phyloP scores from a whole-genome alignment of 2,888 invertebrate genomes.

The Cotesia congregata region DNA sequence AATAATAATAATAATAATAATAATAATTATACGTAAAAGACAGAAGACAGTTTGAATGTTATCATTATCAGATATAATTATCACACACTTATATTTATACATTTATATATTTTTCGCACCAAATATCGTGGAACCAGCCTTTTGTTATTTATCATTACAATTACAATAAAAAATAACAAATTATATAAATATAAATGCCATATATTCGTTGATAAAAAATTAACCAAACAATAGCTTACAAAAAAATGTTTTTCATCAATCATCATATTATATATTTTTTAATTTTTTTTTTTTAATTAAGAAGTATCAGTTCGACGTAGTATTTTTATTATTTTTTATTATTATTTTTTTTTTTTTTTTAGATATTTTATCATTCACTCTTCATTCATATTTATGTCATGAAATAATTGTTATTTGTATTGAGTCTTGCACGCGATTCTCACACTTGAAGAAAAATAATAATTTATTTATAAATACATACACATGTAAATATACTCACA shows the following conservation, averaged over 20 bases:
- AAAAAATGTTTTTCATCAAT: too few species aligned
- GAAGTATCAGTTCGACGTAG: neutral
- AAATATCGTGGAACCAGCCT: neutral
- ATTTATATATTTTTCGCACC: neutral
- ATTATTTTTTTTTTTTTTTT: neutral
- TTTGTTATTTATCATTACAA: neutral
- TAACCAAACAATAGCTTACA: neutral
- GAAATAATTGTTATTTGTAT: neutral
- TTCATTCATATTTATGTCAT: conserved; percentile 3
- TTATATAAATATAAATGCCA: conserved; percentile 10
- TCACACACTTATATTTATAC: neutral
- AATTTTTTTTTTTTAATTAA: neutral
- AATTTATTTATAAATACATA: conserved; percentile 34
- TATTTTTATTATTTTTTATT: neutral
- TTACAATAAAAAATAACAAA: neutral
- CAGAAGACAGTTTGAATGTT: neutral
- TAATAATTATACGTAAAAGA: neutral
- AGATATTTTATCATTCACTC: neutral
- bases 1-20: neutral
- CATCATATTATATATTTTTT: neutral
- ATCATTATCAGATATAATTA: neutral
- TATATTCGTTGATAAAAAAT: neutral
- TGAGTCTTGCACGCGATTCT: conserved; percentile 13
- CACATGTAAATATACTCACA: neutral
- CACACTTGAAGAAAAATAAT: conserved; percentile 50